Percentiles rank a stretch among this genome's conserved stretches.
phyloP scores from a whole-genome alignment of 2,888 invertebrate genomes.

The Lobophora halterata region DNA sequence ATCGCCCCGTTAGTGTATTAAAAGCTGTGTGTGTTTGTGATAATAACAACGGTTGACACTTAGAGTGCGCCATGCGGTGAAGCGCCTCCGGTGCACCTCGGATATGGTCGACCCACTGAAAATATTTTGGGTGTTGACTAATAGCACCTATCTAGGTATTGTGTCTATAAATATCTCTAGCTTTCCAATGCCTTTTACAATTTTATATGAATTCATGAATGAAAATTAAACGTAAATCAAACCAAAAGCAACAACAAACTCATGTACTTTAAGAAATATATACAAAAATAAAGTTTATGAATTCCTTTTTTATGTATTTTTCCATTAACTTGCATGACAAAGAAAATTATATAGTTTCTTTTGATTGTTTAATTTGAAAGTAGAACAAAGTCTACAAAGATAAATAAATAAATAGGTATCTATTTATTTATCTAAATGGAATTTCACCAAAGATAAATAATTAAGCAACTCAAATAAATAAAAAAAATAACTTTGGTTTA shows the following conservation, averaged over 20 bases:
- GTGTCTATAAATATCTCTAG: constrained; percentile 7
- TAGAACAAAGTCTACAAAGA: constrained; percentile 3
- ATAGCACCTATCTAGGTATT: constrained; percentile 90
- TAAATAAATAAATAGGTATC: too few species aligned
- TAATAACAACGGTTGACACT: constrained; percentile 49
- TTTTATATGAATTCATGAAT: too few species aligned
- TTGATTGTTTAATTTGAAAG: too few species aligned
- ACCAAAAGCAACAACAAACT: neutral
- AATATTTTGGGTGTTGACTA: constrained; percentile 91
- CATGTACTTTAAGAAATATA: too few species aligned
- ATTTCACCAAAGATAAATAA: too few species aligned
- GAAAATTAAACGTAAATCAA: neutral
- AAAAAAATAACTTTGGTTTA: constrained; percentile 34
- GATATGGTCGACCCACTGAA: constrained; percentile 91
- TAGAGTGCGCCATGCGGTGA: constrained; percentile 74
- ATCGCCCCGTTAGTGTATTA: constrained; percentile 35
- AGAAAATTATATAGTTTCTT: too few species aligned
- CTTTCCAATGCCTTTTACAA: neutral
- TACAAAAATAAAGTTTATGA: too few species aligned
- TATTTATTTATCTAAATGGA: too few species aligned
- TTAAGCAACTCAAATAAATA: neutral
- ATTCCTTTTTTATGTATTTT: too few species aligned
- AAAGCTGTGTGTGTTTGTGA: constrained; percentile 42
- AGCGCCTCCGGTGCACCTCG: constrained; percentile 59
- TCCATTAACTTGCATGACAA: too few species aligned